Evolutionary conservation across 2,888 invertebrate species (phyloP), one percentile per base, ranked within the genome.

Genomic region (Brachypalpus laphriformis): DNA sequence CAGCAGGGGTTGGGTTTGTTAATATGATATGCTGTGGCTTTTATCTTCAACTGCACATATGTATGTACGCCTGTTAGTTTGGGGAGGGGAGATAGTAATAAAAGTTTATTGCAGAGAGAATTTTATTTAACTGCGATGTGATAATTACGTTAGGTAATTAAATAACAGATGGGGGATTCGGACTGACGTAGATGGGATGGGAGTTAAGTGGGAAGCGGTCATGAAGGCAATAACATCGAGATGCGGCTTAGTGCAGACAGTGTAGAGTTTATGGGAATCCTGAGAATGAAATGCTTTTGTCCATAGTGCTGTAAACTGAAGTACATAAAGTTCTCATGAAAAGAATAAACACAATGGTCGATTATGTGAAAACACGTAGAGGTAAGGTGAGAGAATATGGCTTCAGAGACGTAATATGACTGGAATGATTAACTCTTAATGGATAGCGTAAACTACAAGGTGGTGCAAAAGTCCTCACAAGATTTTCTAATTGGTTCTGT

Each of bases 101-200:
- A 68, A 61, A 51, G 31, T 59, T 59, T 31, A 76, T 68, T 68
- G 22, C 54, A 11, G 16, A 14, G 40, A 20, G 51, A 59, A 76
- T 42, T 61, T 68, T 51, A 20, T 66, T 66, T 45, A 63, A 65
- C 28, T 66, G 66, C 37, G 56, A 37, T 47, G 56, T 37, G 45
- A 57, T 66, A 63, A 72, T 61, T 61, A 72, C 72, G 51, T 20
- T n/a, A 25, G 40, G 49, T 61, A 72, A 72, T 61, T 61, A 59
- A 51, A 72, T 72, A 37, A 31, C 28, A 22, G 65, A 49, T 22
- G 65, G 18, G 20, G 34, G 6, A 20, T n/a, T n/a, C 25, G 22
- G n/a, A 56, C 54, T 16, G 28, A 31, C 34, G 11, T 3, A 14
- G 61, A 61, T 22, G 2, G 7, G 42, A 42, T 7, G 9, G 14